Conservation (phyloP, 2,888 invertebrate genomes). For the Mongoloraphidia duomilia region DNA sequence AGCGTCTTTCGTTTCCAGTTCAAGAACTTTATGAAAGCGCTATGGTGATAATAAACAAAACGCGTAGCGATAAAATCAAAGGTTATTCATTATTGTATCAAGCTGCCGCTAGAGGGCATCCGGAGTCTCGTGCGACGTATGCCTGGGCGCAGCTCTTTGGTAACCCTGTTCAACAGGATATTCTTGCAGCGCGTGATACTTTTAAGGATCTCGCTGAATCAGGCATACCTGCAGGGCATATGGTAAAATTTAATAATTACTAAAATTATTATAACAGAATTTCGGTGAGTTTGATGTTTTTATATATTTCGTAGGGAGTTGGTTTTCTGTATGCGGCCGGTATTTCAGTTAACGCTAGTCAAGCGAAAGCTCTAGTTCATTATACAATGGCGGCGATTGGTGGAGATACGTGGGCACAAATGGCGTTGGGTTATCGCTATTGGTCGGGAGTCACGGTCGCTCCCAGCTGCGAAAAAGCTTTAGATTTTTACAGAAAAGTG, state of each 20-base stretch:
- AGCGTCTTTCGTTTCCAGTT: conserved; percentile 35
- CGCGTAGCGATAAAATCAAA: conserved; percentile 51
- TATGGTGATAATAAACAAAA: conserved; percentile 52
- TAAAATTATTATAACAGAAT: neutral
- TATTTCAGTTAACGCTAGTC: conserved; percentile 73
- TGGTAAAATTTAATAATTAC: conserved; percentile 32
- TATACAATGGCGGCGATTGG: conserved; percentile 85
- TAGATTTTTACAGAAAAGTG: conserved; percentile 82
- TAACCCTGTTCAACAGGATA: conserved; percentile 59
- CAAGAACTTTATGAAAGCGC: conserved; percentile 61
- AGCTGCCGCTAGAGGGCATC: conserved; percentile 70
- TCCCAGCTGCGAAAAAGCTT: conserved; percentile 78
- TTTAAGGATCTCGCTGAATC: conserved; percentile 60
- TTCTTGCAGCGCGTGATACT: conserved; percentile 56
- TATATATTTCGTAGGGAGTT: conserved; percentile 44
- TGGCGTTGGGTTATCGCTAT: conserved; percentile 92
- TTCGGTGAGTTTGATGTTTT: neutral
- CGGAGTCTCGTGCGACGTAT: conserved; percentile 65
- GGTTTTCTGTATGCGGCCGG: conserved; percentile 83
- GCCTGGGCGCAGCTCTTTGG: conserved; percentile 86
- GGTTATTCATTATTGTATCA: conserved; percentile 64
- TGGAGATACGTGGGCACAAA: conserved; percentile 86
- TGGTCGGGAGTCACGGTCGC: conserved; percentile 84
- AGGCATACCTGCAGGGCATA: conserved; percentile 80
- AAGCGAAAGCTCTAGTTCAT: conserved; percentile 77